Conservation (phyloP, 2,113 vertebrate genomes). For the Mustelus asterias region DNA sequence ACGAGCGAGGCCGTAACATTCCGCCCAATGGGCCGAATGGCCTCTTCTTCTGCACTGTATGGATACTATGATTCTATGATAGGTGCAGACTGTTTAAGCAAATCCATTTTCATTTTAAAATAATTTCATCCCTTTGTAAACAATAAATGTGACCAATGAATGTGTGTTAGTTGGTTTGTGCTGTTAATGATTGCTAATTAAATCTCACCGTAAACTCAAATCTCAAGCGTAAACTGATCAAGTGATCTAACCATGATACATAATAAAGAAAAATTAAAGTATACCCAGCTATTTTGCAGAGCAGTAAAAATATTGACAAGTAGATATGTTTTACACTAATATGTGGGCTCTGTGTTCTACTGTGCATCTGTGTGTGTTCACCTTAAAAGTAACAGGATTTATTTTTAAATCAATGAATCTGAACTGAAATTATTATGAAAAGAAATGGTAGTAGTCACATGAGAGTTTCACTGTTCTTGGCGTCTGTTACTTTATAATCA, state of each 20-base stretch:
- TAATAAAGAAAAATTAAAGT: background rate
- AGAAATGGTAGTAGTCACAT: background rate
- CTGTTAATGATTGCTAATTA: background rate
- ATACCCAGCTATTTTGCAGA: background rate
- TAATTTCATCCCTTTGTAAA: background rate
- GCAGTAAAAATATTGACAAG: constrained; percentile 7
- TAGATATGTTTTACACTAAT: background rate
- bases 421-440: background rate
- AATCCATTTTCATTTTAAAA: background rate
- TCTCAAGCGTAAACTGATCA: background rate
- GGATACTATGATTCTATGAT: too few species aligned
- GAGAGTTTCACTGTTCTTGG: background rate
- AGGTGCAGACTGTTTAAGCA: background rate
- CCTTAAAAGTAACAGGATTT: background rate
- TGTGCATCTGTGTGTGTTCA: background rate
- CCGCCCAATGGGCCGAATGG: too few species aligned
- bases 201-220: background rate
- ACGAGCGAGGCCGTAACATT: too few species aligned
- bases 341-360: background rate
- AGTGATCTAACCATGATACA: background rate
- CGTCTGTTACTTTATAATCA: background rate
- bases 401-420: background rate
- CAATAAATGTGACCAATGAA: background rate
- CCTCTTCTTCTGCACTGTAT: too few species aligned
- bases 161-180: background rate